Base-by-base conservation (phyloP, 2,888 invertebrate species). In the Watsonalla cultraria region DNA sequence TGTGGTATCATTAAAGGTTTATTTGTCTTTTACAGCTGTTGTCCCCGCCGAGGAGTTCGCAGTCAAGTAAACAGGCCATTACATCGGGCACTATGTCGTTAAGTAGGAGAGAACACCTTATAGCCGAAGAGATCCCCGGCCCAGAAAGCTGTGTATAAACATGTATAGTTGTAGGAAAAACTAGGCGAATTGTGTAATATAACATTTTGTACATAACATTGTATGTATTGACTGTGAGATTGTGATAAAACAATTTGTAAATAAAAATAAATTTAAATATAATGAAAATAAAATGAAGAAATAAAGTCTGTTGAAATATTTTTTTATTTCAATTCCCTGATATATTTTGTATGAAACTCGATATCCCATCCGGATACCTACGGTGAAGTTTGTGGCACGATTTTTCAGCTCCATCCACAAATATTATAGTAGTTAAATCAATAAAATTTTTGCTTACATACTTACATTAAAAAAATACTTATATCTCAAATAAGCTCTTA, bases 141-240 rank as follows among this genome's bases (percentile, higher is more conserved):
- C 90, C 90, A 64, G 90, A 90, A 63, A 90, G 90, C 74, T 90
- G 90, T 84, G 90, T 90, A 76, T 90, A 87, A 73, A 74, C 52
- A 57, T 42, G 42, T 51, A 9, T 51, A 46, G 13, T 46, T 50
- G 49, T 54, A 54, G n/a, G 46, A 50, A 24, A 42, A 48, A 47
- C 7, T 57, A 64, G 58, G 55, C 59, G 59, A 57, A 60, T 57
- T 60, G 55, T 61, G 59, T 60, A 64, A 55, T 48, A 57, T 58
- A 61, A 57, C 60, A 55, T 67, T 66, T 71, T 82, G 82, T 82
- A 82, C 60, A 82, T 82, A 82, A 70, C 66, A 68, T 61, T 66
- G 65, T 76, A 76, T 78, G 72, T 80, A 78, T 75, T 82, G 82
- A 83, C 83, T 82, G 83, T 84, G 76, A 80, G 74, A 80, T 76